Base-by-base conservation (phyloP, 1,140 invertebrate genomes). In the Periplaneta americana region DNA sequence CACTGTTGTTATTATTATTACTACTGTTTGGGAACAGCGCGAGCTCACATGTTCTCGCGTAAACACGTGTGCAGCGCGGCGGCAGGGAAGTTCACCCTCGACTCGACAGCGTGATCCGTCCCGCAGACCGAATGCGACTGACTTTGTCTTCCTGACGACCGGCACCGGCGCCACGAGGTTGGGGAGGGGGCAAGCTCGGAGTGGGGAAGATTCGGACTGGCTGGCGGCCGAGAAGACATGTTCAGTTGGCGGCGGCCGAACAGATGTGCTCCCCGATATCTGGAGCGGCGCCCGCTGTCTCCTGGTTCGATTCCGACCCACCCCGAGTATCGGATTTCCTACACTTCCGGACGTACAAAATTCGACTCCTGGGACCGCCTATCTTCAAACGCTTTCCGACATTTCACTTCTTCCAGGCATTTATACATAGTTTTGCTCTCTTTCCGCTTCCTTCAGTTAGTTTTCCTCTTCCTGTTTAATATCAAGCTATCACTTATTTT, bases 161-260 rank as follows among this genome's bases (percentile, higher is more conserved):
- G 77, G 77, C 77, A 34, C 77, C 77, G 35, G 77, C n/a, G 48
- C 48, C 48, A 66, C 28, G 77, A 11, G 33, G 6, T n/a, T 5
- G 35, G 77, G 39, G 75, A 31, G 28, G 75, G 75, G 75, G 35
- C n/a, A 33, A 77, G 22, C n/a, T 77, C n/a, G 75, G 75, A 77
- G 75, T 34, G 75, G 75, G 75, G 75, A 28, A 37, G 75, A 37
- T 28, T 37, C n/a, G 75, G 77, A 37, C 77, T 78, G 77, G 77
- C 77, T 78, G 77, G 77, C 76, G 34, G 33, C 76, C 76, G 74
- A 78, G 76, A 34, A 37, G 77, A 66, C 77, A 78, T 31, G 36
- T 34, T 36, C 36, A 31, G 77, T 28, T 66, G 5, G 34, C 39
- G 11, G 35, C 22, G 77, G 77, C 77, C 77, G 17, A 66, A 66